Conservation (phyloP, 2,113 vertebrate genomes). For the Microtus oregoni region DNA sequence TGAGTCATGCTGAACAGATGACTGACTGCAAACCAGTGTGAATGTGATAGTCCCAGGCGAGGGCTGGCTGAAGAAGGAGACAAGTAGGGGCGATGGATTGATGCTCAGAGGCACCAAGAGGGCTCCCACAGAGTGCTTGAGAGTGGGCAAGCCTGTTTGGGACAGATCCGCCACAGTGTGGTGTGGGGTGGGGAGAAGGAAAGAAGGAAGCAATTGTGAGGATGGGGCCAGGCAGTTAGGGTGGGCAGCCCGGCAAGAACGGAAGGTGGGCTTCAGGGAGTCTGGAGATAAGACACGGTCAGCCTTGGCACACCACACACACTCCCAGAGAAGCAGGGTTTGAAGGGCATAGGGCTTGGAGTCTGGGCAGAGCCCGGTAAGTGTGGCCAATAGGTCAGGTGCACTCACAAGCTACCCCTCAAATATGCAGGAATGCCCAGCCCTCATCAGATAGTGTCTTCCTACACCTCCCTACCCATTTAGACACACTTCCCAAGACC, state of each 20-base stretch:
- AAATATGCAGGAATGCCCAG: not conserved
- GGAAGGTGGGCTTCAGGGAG: not conserved
- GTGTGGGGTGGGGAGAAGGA: not conserved
- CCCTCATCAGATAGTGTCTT: not conserved
- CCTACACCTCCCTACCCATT: fast-evolving
- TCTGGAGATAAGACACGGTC: not conserved
- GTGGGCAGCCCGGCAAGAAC: not conserved
- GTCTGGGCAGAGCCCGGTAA: not conserved
- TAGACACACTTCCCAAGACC: not conserved
- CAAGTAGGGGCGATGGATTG: not conserved
- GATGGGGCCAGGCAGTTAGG: not conserved
- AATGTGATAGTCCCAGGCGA: no score
- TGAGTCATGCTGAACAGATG: not conserved
- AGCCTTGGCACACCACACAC: not conserved
- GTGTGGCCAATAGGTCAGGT: not conserved
- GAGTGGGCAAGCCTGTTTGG: not conserved
- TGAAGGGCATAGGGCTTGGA: not conserved
- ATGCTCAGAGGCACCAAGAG: not conserved
- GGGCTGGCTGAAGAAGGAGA: not conserved
- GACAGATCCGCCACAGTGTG: not conserved
- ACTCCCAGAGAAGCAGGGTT: not conserved
- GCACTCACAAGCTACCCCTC: not conserved
- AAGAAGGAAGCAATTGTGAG: not conserved
- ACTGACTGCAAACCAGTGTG: not conserved
- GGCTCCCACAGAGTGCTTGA: not conserved